Percentiles rank a stretch among this genome's conserved stretches.
Evolutionary conservation across 2,797 vertebrate genomes (phyloP).

Genomic region (Brachymystax lenok): DNA sequence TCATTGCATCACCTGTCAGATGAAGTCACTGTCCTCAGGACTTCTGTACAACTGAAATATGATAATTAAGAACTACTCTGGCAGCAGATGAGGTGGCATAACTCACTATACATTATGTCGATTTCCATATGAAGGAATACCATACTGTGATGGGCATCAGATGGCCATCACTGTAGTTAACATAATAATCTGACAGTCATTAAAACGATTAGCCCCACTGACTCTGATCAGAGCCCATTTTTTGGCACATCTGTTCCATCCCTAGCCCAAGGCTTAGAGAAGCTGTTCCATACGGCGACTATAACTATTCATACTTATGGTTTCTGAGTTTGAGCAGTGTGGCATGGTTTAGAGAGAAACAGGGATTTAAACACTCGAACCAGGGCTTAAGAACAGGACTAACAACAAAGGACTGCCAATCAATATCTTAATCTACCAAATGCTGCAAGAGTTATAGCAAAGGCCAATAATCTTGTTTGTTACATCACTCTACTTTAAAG

Average conservation of each 20-base stretch:
- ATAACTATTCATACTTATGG: conserved; percentile 3
- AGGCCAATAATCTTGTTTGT: conserved; percentile 60
- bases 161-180: too few relatives aligned
- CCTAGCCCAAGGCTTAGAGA: not conserved
- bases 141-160: too few relatives aligned
- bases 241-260: not conserved
- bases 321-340: conserved; percentile 38
- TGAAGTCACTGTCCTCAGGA: too few relatives aligned
- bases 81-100: too few relatives aligned
- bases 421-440: conserved; percentile 61
- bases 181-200: too few relatives aligned
- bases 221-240: not conserved
- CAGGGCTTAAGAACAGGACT: conserved; percentile 49
- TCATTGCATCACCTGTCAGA: too few relatives aligned
- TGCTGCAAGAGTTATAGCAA: conserved; percentile 46
- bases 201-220: too few relatives aligned
- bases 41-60: too few relatives aligned
- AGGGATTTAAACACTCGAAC: conserved; percentile 36
- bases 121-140: too few relatives aligned
- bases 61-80: too few relatives aligned
- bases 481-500: not conserved
- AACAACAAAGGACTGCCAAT: conserved; percentile 66
- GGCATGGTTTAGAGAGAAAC: not conserved
- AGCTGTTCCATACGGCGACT: not conserved
- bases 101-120: too few relatives aligned